phyloP scores from a whole-genome alignment of 2,888 invertebrate genomes.

The Serrognathus titanus region DNA sequence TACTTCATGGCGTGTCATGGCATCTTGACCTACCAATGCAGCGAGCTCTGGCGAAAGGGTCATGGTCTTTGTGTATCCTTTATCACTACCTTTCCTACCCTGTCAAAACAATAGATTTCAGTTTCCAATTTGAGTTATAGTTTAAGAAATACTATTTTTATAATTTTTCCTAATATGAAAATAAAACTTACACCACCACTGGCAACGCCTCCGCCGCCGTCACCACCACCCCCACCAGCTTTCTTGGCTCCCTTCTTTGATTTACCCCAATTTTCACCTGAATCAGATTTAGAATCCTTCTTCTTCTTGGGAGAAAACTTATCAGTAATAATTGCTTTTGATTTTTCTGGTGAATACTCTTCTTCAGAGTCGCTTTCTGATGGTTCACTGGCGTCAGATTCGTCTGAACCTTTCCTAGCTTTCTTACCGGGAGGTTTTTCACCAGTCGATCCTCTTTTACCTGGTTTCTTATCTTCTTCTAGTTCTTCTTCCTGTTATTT shows the following conservation, averaged over 20 bases:
- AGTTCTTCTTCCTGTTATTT: slow-evolving; percentile 41
- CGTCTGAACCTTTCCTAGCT: slow-evolving; percentile 53
- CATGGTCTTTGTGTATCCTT: slow-evolving; percentile 82
- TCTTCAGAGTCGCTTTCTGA: slow-evolving; percentile 57
- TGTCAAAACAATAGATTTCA: slow-evolving; percentile 16
- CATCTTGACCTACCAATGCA: slow-evolving; percentile 77
- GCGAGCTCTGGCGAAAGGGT: slow-evolving; percentile 82
- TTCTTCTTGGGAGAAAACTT: slow-evolving; percentile 58
- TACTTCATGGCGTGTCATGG: slow-evolving; percentile 84
- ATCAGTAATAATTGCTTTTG: slow-evolving; percentile 52
- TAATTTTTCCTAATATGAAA: neutral
- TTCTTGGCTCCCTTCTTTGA: slow-evolving; percentile 55
- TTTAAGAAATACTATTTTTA: neutral
- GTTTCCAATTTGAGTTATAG: too few relatives aligned
- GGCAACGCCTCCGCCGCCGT: slow-evolving; percentile 7
- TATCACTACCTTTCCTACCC: slow-evolving; percentile 48
- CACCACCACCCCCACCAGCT: slow-evolving; percentile 39
- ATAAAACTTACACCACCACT: slow-evolving; percentile 16
- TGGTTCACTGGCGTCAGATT: slow-evolving; percentile 51
- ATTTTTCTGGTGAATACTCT: slow-evolving; percentile 60
- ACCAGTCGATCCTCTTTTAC: slow-evolving; percentile 54
- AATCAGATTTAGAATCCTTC: slow-evolving; percentile 66
- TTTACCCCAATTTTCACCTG: slow-evolving; percentile 67
- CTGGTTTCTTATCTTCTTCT: slow-evolving; percentile 57
- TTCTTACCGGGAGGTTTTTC: slow-evolving; percentile 53